Evolutionary conservation across 2,113 vertebrate genomes (phyloP), one percentile per base, ranked within the genome.

Genomic region (Loxodonta africana): DNA sequence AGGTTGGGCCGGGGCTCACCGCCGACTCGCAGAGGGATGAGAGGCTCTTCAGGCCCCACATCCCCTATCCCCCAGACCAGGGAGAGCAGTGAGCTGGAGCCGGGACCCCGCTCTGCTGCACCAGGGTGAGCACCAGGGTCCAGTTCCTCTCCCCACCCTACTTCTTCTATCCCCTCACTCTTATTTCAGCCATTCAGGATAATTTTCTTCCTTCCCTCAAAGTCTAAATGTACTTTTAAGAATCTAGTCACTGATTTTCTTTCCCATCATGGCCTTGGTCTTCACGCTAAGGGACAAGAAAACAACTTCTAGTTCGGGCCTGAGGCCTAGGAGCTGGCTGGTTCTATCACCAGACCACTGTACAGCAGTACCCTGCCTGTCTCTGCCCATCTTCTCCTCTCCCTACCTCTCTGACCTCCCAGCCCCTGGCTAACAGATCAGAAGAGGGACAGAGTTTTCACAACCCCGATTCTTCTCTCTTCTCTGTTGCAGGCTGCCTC

Each of bases 1-100:
- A 95, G 97, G 98, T 71, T 98, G 98, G 97, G 95, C 98, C 94
- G 33, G 98, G 95, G 8, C 86, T 96, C 95, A 93, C 84, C 62
- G 2, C 4, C 53, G 51, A 69, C 44, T 91, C 0, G 30, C 98
- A n/a, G 96, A 98, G 90, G 90, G 37, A 98, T 98, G 95, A 98
- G 93, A 96, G 97, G 93, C 90, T 95, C 90, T 96, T 96, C 97
- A 15, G 63, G 94, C 28, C 92, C 93, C 94, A 93, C 94, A 91
- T 97, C 91, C 95, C 94, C 95, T 57, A 78, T 12, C 33, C 95
- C 96, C 46, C 53, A 65, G 95, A 97, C 94, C 95, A 95, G 86
- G 96, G 93, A 97, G 37, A 95, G 93, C 98, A 96, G 67, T 97
- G 94, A 98, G 97, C 94, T 17, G 15, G 92, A 98, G 95, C 95